Evolutionary conservation across 2,113 vertebrate species (phyloP), one percentile per base, ranked within the genome.

Genomic region (Phaethornis superciliosus): DNA sequence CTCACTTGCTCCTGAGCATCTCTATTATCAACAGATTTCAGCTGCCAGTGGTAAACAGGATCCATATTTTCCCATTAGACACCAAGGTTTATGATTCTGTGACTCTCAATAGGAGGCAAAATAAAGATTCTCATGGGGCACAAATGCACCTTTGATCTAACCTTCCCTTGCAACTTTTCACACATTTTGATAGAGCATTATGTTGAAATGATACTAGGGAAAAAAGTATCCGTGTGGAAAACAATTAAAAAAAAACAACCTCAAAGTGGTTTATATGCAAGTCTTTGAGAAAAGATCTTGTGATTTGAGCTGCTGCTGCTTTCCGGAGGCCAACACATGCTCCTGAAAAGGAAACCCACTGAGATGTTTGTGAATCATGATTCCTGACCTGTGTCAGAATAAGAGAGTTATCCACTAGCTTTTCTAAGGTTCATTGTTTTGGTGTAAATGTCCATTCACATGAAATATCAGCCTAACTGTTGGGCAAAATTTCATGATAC

Each of bases 331-430:
- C 67, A 88, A 62, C 19, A 6, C 40, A 32, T 2, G 27, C n/a
- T 85, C 85, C 35, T 72, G 63, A 58, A 81, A 92, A 86, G 77
- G 72, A 95, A 96, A 92, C 62, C 65, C 49, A 46, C 27, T 2
- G 62, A 89, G 62, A 84, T 90, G 86, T 87, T 89, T 85, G 84
- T 75, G 58, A 95, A 90, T 88, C 94, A 88, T 30, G 14, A 81
- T 88, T 91, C 92, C 84, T 91, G 94, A 92, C 91, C 81, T 60
- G 65, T 72, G 94, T 58, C 94, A 76, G 92, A 70, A 75, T 64
- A 60, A 64, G 35, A 83, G 54, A 93, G 74, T 87, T 79, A 89
- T n/a, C 86, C 44, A 75, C 54, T 13, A 69, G 89, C 89, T 91
- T 95, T 95, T 71, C 77, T 81, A 52, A 81, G 54, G 71, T 78